Base-by-base conservation (phyloP, 2,888 invertebrate species). In the Dascillus cervinus region DNA sequence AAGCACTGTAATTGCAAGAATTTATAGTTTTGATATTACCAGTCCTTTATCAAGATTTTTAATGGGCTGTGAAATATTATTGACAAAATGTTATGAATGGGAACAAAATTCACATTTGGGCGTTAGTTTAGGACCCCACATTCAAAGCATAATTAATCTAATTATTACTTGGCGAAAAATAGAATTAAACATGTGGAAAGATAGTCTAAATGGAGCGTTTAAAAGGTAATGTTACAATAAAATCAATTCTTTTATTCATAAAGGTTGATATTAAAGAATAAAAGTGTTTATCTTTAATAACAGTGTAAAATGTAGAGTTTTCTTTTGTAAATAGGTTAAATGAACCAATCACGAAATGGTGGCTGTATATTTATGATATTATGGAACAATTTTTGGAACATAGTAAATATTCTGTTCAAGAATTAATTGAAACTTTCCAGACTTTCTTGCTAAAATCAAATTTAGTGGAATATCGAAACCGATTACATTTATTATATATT, bases 121-220 rank as follows among this genome's bases (percentile, higher is more conserved):
- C 3, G 89, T 95, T 36, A 88, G 88, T 41, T 66, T 99, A 52
- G 72, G 77, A 1, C 71, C 75, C 1, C 72, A 85, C 36, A 77
- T 88, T n/a, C 62, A 77, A 13, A 72, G 73, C 13, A 69, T 97
- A 1, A 85, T 86, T 0, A 75, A 79, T 39, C 80, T 86, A 54
- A 84, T 98, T 27, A 79, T 95, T 25, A 73, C 77, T 27, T 98
- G 95, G 95, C 77, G 96, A 34, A 86, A 87, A 58, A 60, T 91
- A 13, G 96, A 97, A 60, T 70, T 97, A 48, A 74, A 76, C 34
- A 79, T 82, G 52, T 96, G 95, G 95, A 85, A 84, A 47, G 79
- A 82, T 50, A 82, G 86, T 34, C 68, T 94, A 3, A 78, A 82
- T 39, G 73, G 75, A 37, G 72, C 83, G 10, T 73, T 73, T 34